Evolutionary conservation across 2,888 invertebrate species (phyloP).

Genomic region (Chironomus tentans): DNA sequence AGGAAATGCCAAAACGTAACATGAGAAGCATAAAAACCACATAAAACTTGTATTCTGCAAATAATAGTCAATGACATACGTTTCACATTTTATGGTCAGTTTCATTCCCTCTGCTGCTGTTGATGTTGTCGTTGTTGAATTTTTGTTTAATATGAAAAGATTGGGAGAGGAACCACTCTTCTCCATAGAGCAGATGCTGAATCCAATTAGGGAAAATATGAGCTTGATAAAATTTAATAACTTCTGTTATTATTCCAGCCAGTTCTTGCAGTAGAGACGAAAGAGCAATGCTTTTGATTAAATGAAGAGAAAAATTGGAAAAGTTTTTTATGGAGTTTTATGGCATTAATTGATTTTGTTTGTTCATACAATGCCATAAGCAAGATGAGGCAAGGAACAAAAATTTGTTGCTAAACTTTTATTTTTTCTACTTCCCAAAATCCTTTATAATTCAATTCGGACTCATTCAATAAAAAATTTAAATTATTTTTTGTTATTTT

Average conservation of each 20-base stretch:
- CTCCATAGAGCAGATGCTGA: background rate
- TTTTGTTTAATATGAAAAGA: background rate
- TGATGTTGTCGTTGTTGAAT: background rate
- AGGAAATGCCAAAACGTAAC: conserved; percentile 6
- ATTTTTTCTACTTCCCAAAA: background rate
- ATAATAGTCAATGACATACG: conserved; percentile 8
- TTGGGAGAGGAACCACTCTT: background rate
- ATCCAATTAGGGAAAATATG: conserved; percentile 6
- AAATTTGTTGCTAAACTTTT: background rate
- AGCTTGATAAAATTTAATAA: conserved; percentile 10
- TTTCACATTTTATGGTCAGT: conserved; percentile 11
- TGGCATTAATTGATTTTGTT: conserved; percentile 1
- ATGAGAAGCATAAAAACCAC: conserved; percentile 10
- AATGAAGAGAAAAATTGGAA: conserved; percentile 4
- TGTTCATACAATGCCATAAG: background rate
- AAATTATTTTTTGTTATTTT: background rate
- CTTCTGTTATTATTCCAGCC: background rate
- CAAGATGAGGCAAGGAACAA: background rate
- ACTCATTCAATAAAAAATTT: background rate
- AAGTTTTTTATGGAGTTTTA: conserved; percentile 4
- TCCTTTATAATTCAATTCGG: background rate
- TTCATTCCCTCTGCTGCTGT: background rate
- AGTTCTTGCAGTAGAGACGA: background rate
- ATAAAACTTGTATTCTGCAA: conserved; percentile 6
- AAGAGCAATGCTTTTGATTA: background rate